phyloP scores from a whole-genome alignment of 2,888 invertebrate genomes.

The Penaeus monodon region DNA sequence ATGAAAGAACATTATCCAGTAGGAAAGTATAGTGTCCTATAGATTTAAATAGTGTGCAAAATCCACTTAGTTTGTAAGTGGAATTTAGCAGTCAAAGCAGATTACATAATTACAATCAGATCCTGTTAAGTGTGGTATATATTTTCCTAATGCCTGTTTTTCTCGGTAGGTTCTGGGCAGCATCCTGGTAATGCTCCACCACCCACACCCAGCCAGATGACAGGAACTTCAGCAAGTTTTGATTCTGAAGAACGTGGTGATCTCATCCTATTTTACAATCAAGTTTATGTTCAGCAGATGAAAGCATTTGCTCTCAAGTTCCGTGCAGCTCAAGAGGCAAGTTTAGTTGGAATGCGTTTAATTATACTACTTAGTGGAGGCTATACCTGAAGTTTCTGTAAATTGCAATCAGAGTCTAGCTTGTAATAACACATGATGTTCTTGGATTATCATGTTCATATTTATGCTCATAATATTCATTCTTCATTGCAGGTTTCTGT shows the following conservation, averaged over 20 bases:
- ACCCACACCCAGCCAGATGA: slow-evolving; percentile 75
- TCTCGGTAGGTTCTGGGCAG: slow-evolving; percentile 20
- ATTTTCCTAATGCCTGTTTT: not conserved
- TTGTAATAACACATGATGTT: no score
- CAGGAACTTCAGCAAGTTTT: slow-evolving; percentile 73
- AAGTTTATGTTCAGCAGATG: slow-evolving; percentile 64
- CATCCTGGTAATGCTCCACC: slow-evolving; percentile 70
- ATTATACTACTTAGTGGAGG: not conserved
- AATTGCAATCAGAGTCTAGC: no score
- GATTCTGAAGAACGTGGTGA: slow-evolving; percentile 81
- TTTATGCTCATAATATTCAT: no score
- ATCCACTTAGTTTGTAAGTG: no score
- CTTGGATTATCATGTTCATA: no score
- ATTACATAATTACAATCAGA: no score
- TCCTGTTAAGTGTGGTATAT: not conserved
- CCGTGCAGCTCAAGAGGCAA: slow-evolving; percentile 58
- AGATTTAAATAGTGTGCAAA: no score
- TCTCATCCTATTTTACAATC: slow-evolving; percentile 94
- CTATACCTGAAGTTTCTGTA: no score
- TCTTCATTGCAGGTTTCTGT: no score
- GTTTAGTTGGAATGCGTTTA: not conserved
- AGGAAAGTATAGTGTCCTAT: no score
- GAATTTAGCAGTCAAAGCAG: no score
- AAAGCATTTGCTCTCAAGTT: slow-evolving; percentile 64
- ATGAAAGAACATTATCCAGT: no score